A percentile compares a stretch with the other conserved stretches of the same genome.
phyloP scores from a whole-genome alignment of 2,888 invertebrate genomes.

The Andrena marginata region DNA sequence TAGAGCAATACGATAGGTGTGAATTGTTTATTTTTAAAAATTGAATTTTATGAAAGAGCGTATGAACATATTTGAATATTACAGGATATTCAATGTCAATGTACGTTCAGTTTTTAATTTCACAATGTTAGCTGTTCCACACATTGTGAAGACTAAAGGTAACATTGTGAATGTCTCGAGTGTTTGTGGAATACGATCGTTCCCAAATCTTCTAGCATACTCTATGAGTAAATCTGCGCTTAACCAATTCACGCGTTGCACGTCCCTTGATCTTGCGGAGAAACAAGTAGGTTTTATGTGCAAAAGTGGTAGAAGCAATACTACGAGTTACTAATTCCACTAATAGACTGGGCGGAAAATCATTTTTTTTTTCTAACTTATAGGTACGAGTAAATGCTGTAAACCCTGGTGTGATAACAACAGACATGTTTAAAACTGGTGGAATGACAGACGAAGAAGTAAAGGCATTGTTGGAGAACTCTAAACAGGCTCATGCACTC shows the following conservation, averaged over 20 bases:
- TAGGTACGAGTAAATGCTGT: slow-evolving; percentile 95
- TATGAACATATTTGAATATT: slow-evolving; percentile 41
- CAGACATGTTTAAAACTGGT: slow-evolving; percentile 94
- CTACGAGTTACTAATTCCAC: background rate
- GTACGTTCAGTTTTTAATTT: slow-evolving; percentile 93
- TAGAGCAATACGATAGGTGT: slow-evolving; percentile 93
- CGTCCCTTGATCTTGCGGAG: slow-evolving; percentile 93
- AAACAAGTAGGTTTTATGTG: slow-evolving; percentile 86
- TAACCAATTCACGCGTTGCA: slow-evolving; percentile 97
- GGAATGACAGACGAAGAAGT: slow-evolving; percentile 95
- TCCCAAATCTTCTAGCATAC: slow-evolving; percentile 96
- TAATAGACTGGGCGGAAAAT: background rate
- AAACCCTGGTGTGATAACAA: slow-evolving; percentile 96
- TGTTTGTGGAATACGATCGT: slow-evolving; percentile 95
- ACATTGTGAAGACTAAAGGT: slow-evolving; percentile 93
- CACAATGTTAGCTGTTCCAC: slow-evolving; percentile 95
- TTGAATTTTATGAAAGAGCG: background rate
- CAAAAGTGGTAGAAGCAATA: background rate
- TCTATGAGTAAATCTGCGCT: slow-evolving; percentile 97
- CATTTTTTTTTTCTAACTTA: slow-evolving; percentile 30
- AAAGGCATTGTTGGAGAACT: slow-evolving; percentile 92
- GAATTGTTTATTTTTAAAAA: background rate
- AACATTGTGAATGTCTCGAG: slow-evolving; percentile 98
- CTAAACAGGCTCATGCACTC: slow-evolving; percentile 95
- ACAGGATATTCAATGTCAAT: slow-evolving; percentile 94